These are phyloP conservation scores for Mormyrus lacerda DNA, from an alignment of 2,113 vertebrate species.

Conservation along the genomic window DNA sequence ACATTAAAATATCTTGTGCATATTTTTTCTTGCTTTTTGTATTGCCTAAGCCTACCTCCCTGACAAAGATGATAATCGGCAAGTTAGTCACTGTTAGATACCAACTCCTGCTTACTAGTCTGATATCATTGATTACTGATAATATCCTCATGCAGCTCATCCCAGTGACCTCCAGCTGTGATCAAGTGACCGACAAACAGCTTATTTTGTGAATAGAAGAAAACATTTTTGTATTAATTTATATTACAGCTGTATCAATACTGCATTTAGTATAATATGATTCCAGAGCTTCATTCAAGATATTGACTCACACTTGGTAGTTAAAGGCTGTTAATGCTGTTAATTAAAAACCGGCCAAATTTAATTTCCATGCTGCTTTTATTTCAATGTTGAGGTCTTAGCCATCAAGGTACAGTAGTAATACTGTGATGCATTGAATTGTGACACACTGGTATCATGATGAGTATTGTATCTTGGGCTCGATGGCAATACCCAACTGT, in stretches of 20 bases:
- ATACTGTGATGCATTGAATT: too few species aligned
- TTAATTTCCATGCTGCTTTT: too few species aligned
- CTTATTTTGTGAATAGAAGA: neutral
- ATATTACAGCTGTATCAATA: neutral
- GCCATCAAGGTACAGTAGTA: too few species aligned
- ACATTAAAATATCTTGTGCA: neutral
- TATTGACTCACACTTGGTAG: neutral
- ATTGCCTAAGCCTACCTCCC: neutral
- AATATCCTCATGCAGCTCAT: neutral
- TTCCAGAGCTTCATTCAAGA: neutral
- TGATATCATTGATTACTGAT: neutral
- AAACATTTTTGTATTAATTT: too few species aligned
- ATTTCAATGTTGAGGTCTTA: too few species aligned
- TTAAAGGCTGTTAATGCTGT: neutral
- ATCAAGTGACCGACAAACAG: neutral
- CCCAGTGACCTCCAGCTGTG: neutral
- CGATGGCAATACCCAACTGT: neutral
- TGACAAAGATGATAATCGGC: neutral
- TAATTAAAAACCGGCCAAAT: too few species aligned
- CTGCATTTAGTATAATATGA: neutral
- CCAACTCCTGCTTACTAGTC: neutral
- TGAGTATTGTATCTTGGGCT: neutral
- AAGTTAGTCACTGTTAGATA: neutral
- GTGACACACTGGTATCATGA: too few species aligned
- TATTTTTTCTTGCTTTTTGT: neutral